phyloP scores from a whole-genome alignment of 2,888 invertebrate genomes.

The Protophormia terraenovae region DNA sequence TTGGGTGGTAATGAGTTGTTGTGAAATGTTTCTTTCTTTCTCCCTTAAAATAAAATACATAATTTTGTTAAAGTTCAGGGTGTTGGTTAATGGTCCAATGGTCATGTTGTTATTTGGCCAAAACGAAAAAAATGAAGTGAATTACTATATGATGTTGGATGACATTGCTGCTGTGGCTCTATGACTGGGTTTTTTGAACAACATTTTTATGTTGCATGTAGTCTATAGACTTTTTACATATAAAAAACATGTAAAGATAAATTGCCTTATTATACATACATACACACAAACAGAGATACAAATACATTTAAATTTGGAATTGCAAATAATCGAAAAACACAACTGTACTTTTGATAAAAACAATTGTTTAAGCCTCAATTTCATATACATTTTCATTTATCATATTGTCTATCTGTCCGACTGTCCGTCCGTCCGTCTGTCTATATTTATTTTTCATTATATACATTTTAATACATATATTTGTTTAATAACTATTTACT shows the following conservation, averaged over 20 bases:
- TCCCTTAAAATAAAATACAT: slow-evolving; percentile 16
- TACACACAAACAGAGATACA: too few species aligned
- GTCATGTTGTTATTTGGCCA: slow-evolving; percentile 2
- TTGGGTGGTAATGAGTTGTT: slow-evolving; percentile 41
- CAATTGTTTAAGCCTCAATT: slow-evolving; percentile 29
- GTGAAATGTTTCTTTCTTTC: neutral
- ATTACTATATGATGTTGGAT: slow-evolving; percentile 17
- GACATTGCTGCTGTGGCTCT: slow-evolving; percentile 21
- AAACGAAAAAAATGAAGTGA: neutral
- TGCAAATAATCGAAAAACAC: slow-evolving; percentile 56
- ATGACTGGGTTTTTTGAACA: neutral
- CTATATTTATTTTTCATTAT: slow-evolving; percentile 40
- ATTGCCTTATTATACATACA: slow-evolving; percentile 43
- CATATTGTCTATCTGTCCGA: neutral
- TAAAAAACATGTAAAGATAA: neutral
- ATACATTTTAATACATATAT: neutral
- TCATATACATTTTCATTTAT: neutral
- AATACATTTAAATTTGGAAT: too few species aligned
- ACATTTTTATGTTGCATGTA: neutral
- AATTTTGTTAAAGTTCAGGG: slow-evolving; percentile 48
- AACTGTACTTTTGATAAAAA: slow-evolving; percentile 66
- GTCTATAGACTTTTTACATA: neutral
- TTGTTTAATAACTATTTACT: slow-evolving; percentile 43
- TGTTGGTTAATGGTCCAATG: slow-evolving; percentile 10
- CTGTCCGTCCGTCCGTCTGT: neutral